A percentile compares a stretch with the other conserved stretches of the same genome.
phyloP scores from a whole-genome alignment of 2,888 invertebrate species.

The Plusia festucae region DNA sequence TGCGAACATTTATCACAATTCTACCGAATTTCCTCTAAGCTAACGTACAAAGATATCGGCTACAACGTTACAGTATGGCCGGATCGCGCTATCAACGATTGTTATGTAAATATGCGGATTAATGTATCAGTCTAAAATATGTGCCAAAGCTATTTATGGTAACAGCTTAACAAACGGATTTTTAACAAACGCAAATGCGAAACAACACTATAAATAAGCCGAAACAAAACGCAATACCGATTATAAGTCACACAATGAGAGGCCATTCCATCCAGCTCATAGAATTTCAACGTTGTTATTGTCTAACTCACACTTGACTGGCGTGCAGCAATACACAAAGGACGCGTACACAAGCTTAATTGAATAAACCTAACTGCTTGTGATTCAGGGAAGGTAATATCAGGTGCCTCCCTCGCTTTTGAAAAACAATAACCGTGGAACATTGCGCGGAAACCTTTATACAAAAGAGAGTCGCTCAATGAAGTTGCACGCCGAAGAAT shows the following conservation, averaged over 20 bases:
- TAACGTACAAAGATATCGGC: constrained; percentile 60
- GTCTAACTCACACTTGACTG: constrained; percentile 55
- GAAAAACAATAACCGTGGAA: constrained; percentile 87
- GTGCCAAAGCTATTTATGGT: not conserved
- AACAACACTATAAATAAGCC: constrained; percentile 8
- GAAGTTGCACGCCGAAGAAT: constrained; percentile 88
- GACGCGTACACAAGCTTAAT: constrained; percentile 72
- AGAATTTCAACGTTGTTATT: constrained; percentile 46
- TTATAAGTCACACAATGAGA: constrained; percentile 17
- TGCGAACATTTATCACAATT: constrained; percentile 79
- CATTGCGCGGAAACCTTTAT: constrained; percentile 84
- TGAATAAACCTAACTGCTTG: constrained; percentile 82
- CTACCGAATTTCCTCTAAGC: constrained; percentile 66
- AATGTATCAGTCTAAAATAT: constrained; percentile 4
- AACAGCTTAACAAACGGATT: constrained; percentile 3
- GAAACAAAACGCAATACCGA: constrained; percentile 17
- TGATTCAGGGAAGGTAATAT: constrained; percentile 82
- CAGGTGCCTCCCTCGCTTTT: constrained; percentile 80
- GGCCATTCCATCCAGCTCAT: constrained; percentile 32
- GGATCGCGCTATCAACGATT: constrained; percentile 41
- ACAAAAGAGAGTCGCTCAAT: constrained; percentile 85
- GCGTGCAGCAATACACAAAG: constrained; percentile 62
- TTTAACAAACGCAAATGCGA: constrained; percentile 1
- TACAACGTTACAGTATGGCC: constrained; percentile 39
- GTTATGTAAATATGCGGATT: constrained; percentile 16